These are phyloP conservation scores for Aleiodes alternator DNA, from an alignment of 2,888 invertebrate species.

Conservation along the genomic window DNA sequence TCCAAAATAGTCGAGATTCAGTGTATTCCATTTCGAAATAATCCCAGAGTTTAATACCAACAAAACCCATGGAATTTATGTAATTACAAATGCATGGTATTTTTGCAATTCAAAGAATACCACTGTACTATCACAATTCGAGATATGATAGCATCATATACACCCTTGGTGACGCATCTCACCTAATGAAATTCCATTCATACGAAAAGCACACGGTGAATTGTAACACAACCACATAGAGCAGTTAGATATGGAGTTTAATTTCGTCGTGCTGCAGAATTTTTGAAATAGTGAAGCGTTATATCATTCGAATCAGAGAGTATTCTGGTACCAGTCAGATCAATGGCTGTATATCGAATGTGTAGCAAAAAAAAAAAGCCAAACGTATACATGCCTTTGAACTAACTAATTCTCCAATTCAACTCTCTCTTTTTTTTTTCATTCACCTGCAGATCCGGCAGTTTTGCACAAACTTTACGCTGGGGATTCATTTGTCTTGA, in stretches of 20 bases:
- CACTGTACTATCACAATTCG: no score
- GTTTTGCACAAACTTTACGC: not conserved
- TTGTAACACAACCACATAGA: no score
- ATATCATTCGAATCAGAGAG: conserved; percentile 23
- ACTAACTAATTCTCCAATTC: not conserved
- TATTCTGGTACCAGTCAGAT: conserved; percentile 36
- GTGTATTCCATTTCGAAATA: no score
- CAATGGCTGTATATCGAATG: conserved; percentile 24
- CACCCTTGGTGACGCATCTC: not conserved
- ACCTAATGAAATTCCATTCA: no score
- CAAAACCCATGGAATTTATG: conserved; percentile 9
- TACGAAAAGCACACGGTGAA: no score
- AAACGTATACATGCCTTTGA: conserved; percentile 12
- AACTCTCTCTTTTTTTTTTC: not conserved
- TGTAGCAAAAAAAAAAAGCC: not conserved
- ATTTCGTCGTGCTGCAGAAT: conserved; percentile 41
- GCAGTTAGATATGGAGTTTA: conserved; percentile 16
- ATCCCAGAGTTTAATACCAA: not conserved
- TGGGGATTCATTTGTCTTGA: not conserved
- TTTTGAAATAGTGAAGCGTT: conserved; percentile 40
- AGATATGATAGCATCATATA: no score
- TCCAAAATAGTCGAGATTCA: no score
- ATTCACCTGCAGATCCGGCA: not conserved
- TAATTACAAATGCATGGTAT: not conserved
- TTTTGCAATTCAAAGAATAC: no score